Percentiles rank a stretch among this genome's conserved stretches.
Conservation (phyloP, 2,888 invertebrate genomes). For the Oxyteleia sp. region DNA sequence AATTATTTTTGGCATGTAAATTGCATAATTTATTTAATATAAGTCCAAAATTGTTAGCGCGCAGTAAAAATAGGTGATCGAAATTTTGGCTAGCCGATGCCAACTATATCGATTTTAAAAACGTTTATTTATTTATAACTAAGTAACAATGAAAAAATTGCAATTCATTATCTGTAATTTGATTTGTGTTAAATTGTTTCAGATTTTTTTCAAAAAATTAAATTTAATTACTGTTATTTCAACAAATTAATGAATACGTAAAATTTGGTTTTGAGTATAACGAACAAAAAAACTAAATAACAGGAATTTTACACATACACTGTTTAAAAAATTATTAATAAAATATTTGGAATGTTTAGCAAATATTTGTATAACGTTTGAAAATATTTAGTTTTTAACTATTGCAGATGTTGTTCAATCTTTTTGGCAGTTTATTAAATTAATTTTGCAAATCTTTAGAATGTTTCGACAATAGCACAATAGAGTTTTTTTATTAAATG, state of each 20-base stretch:
- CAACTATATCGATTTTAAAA: slow-evolving; percentile 7
- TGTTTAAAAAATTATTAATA: not conserved
- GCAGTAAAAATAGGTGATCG: slow-evolving; percentile 31
- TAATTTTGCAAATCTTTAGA: no score
- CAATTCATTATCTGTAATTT: slow-evolving; percentile 9
- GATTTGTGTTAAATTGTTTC: not conserved
- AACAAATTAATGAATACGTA: no score
- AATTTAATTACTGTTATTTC: no score
- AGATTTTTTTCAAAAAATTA: no score
- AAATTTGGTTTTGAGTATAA: no score
- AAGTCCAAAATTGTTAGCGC: slow-evolving; percentile 31
- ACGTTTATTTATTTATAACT: slow-evolving; percentile 40
- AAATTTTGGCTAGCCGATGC: slow-evolving; percentile 20
- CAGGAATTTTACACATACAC: no score
- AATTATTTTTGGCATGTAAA: slow-evolving; percentile 49
- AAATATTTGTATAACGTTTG: slow-evolving; percentile 3
- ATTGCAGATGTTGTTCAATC: no score
- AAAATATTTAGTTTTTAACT: slow-evolving; percentile 9
- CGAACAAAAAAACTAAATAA: no score
- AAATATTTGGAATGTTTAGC: slow-evolving; percentile 1
- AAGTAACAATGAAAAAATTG: not conserved
- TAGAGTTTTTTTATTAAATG: no score
- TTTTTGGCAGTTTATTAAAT: no score
- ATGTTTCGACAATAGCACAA: no score
- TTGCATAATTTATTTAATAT: slow-evolving; percentile 59